Conservation (phyloP, 1,140 invertebrate genomes). For the Uloborus diversus region DNA sequence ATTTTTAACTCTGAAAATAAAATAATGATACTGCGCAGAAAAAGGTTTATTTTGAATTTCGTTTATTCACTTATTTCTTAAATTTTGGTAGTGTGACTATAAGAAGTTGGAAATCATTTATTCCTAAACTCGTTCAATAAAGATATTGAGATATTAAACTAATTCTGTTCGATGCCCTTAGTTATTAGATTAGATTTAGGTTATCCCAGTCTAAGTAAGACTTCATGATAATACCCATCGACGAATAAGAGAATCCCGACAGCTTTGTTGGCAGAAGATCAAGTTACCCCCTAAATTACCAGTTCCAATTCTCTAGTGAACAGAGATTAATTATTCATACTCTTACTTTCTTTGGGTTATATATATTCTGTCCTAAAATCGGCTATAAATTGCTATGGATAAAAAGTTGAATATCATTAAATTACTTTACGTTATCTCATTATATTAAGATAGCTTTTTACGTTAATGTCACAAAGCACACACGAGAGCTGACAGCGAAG, state of each 20-base stretch:
- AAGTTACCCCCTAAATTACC: neutral
- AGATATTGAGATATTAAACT: too few species aligned
- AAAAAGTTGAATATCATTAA: neutral
- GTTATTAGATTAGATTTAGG: neutral
- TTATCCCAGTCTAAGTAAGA: neutral
- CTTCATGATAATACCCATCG: neutral
- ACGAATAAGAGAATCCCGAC: neutral
- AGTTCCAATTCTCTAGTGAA: neutral
- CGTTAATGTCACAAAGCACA: too few species aligned
- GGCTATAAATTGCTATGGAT: neutral
- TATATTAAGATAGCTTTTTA: neutral
- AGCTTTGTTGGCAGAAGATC: neutral
- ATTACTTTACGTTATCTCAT: neutral
- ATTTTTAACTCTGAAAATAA: too few species aligned
- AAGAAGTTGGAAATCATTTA: too few species aligned
- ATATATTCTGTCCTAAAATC: neutral
- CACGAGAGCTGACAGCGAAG: too few species aligned
- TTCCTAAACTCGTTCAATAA: too few species aligned
- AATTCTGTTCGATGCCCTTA: too few species aligned
- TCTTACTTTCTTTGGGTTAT: neutral
- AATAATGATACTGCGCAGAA: too few species aligned
- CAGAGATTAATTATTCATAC: neutral
- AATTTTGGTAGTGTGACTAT: too few species aligned
- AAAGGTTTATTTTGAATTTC: too few species aligned
- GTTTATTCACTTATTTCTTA: too few species aligned